Conservation (phyloP, 2,797 vertebrate species). For the Brachymystax lenok region DNA sequence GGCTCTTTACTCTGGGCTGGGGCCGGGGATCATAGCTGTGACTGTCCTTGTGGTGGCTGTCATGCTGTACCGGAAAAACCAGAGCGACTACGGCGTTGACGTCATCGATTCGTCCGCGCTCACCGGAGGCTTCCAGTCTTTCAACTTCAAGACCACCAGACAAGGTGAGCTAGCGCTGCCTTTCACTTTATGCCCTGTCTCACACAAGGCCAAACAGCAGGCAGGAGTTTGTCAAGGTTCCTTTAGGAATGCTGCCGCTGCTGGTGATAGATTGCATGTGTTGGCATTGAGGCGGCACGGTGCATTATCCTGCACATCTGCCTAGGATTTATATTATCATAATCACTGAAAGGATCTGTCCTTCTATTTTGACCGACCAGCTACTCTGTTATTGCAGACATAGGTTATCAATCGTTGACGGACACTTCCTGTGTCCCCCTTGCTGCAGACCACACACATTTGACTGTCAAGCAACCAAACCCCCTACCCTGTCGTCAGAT, state of each 20-base stretch:
- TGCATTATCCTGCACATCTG: conserved; percentile 21
- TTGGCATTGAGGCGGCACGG: conserved; percentile 37
- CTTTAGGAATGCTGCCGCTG: conserved; percentile 7
- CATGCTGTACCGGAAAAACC: conserved; percentile 92
- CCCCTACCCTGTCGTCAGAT: conserved; percentile 48
- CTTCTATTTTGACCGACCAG: conserved; percentile 56
- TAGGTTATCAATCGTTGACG: conserved; percentile 59
- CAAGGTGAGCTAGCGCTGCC: conserved; percentile 82
- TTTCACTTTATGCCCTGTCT: background rate
- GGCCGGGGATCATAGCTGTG: conserved; percentile 88
- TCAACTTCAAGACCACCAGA: conserved; percentile 96
- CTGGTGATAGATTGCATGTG: conserved; percentile 47
- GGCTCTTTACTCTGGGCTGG: conserved; percentile 91
- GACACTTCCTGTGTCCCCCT: conserved; percentile 6
- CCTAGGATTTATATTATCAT: conserved; percentile 57
- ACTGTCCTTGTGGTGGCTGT: conserved; percentile 86
- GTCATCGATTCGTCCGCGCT: conserved; percentile 95
- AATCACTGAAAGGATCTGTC: conserved; percentile 54
- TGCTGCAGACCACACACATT: conserved; percentile 42
- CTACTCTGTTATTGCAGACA: conserved; percentile 52
- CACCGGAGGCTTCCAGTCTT: conserved; percentile 94
- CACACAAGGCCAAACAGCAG: conserved; percentile 40
- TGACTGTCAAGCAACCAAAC: conserved; percentile 49
- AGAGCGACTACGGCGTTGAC: conserved; percentile 95
- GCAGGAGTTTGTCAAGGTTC: conserved; percentile 27